Base-by-base conservation (phyloP, 2,888 invertebrate genomes). In the Xylota sylvarum region DNA sequence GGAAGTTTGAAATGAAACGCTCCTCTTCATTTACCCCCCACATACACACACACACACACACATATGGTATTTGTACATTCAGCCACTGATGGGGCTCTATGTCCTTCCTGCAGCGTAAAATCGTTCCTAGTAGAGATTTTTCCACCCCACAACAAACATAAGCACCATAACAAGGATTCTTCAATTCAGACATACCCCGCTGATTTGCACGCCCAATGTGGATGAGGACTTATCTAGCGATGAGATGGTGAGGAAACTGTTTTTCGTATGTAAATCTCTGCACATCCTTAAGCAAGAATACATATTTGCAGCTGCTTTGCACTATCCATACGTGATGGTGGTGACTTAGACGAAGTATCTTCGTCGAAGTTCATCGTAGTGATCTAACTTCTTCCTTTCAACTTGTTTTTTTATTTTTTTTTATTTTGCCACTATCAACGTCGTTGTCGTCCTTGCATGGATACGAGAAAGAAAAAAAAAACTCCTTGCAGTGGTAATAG, bases 211-310 rank as follows among this genome's bases (percentile, higher is more conserved):
- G 27, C 19, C 14, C 55, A 19, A 19, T 7, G 14, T 14, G 17
- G 30, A 35, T 30, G 76, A 30, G 37, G 46, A n/a, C 32, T 65
- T 76, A 76, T 76, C 73, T 73, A 19, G 19, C 32, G 17, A 30
- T 50, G 56, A 23, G 23, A 6, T 69, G 74, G 72, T 6, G 19
- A n/a, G 40, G 35, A 58, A 65, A 40, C 58, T 23, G 23, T 23
- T 60, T 27, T 23, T 69, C 79, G 74, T 74, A 84, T 84, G 84
- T 67, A 79, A 84, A 84, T 84, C 84, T 80, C n/a, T 74, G 79
- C 79, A 84, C 56, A 69, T 79, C 67, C 67, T 60, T 77, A 48
- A 72, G 23, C 23, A 23, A 23, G 23, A 52, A 64, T 80, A 73
- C 62, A 62, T 58, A 84, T 74, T 69, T 70, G 30, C 48, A 55